Evolutionary conservation across 2,113 vertebrate species (phyloP), one percentile per base, ranked within the genome.

Genomic region (Anarrhichthys ocellatus): DNA sequence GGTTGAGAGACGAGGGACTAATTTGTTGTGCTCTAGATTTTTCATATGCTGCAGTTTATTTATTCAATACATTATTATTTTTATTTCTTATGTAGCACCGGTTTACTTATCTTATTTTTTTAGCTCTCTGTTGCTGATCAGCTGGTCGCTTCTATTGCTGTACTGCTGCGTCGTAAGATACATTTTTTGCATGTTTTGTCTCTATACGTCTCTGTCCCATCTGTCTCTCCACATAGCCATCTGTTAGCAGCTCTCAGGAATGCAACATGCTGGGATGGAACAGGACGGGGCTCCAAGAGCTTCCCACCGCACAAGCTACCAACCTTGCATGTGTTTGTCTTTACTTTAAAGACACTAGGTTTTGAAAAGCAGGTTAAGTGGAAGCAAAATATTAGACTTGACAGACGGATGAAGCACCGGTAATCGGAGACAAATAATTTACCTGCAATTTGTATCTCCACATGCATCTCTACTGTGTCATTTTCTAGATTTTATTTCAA

Each of bases 181-280:
- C 40, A 11, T 27, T 9, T 48, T 18, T 58, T 76, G 80, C 54
- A 70, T 84, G 81, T 77, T 87, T 82, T 76, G 36, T 63, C 67
- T 82, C 80, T 83, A 78, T 91, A 84, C 59, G 70, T 87, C 38
- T 86, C 69, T 27, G 69, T 87, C 83, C 92, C 90, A 89, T 92
- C 90, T 94, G 92, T 84, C 86, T 82, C 87, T 82, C 72, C 64
- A 69, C 78, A 67, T 66, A 86, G 87, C 92, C 92, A 94, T 93
- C 89, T 93, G 92, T 82, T 90, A 78, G 80, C 82, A 76, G 54
- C 81, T 84, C 82, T 83, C 78, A 90, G 83, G 90, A 93, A 92
- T 90, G 91, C 68, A 80, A 63, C 91, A 85, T 80, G 90, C 92
- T 91, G 89, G 38, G 88, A 78, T 81, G 56, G 72, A 87, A 83